A percentile compares a stretch with the other conserved stretches of the same genome.
Evolutionary conservation across 2,113 vertebrate species (phyloP).

Genomic region (Lepus americanus): DNA sequence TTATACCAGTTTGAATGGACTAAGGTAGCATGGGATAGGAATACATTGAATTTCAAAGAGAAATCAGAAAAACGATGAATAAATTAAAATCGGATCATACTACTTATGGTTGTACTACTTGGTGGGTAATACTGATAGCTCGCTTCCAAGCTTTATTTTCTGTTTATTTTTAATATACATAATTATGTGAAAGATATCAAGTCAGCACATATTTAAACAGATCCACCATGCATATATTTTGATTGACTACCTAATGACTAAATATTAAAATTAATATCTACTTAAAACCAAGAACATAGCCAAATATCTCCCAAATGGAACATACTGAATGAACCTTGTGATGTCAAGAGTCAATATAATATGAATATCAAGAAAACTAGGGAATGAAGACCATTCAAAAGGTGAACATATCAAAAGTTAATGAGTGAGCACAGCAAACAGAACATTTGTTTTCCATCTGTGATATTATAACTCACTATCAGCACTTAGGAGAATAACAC

Average conservation of each 20-base stretch:
- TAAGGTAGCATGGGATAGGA: background rate
- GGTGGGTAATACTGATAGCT: background rate
- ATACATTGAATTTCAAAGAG: background rate
- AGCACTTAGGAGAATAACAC: background rate
- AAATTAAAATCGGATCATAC: background rate
- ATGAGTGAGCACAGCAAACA: background rate
- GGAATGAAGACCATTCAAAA: background rate
- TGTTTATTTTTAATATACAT: background rate
- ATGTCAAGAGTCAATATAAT: background rate
- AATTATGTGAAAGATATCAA: background rate
- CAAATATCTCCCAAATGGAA: background rate
- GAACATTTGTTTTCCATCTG: background rate
- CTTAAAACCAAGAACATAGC: background rate
- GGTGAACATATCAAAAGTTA: background rate
- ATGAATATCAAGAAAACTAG: background rate
- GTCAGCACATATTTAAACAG: background rate
- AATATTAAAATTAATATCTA: constrained; percentile 33
- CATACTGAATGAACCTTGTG: background rate
- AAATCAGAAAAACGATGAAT: background rate
- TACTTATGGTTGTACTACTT: background rate
- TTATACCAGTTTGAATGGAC: too few species aligned
- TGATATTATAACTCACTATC: background rate
- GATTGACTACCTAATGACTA: background rate
- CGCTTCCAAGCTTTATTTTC: background rate
- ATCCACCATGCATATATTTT: background rate